Percentiles rank a stretch among this genome's conserved stretches.
phyloP scores from a whole-genome alignment of 2,797 vertebrate species.

The Coilia nasus region DNA sequence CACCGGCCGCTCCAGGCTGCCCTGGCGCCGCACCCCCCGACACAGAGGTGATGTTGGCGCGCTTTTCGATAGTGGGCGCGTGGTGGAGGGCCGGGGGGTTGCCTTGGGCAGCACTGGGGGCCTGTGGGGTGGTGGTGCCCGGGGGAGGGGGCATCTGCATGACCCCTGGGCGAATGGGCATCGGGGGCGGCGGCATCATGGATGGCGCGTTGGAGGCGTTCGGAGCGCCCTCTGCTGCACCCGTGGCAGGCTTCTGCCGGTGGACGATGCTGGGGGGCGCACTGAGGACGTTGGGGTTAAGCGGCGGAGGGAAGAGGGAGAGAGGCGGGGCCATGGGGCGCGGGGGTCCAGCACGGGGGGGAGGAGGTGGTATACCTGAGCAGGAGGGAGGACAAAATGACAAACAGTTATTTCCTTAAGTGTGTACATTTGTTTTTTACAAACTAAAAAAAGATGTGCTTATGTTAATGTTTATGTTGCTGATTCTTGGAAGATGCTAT shows the following conservation, averaged over 20 bases:
- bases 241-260: slow-evolving; percentile 72
- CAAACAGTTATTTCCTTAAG: neutral
- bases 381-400: neutral
- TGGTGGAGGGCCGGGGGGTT: slow-evolving; percentile 67
- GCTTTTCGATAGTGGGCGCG: slow-evolving; percentile 94
- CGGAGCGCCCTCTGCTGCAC: slow-evolving; percentile 75
- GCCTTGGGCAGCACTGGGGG: slow-evolving; percentile 23
- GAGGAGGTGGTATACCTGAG: slow-evolving; percentile 92
- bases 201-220: slow-evolving; percentile 57
- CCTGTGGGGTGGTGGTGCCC: slow-evolving; percentile 59
- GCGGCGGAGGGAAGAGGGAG: slow-evolving; percentile 89
- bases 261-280: slow-evolving; percentile 93
- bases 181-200: slow-evolving; percentile 65
- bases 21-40: slow-evolving; percentile 51
- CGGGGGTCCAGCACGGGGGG: slow-evolving; percentile 84
- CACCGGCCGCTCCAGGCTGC: slow-evolving; percentile 65
- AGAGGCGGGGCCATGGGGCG: slow-evolving; percentile 82
- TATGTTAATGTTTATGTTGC: no score
- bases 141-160: slow-evolving; percentile 80
- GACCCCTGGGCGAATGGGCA: slow-evolving; percentile 66
- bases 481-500: no score
- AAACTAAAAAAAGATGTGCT: no score
- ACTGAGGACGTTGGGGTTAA: slow-evolving; percentile 90
- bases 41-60: slow-evolving; percentile 79
- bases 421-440: no score